A percentile compares a stretch with the other conserved stretches of the same genome.
These are phyloP conservation scores for Habroteleia sp. DNA, from an alignment of 2,888 invertebrate genomes.

Conservation along the genomic window DNA sequence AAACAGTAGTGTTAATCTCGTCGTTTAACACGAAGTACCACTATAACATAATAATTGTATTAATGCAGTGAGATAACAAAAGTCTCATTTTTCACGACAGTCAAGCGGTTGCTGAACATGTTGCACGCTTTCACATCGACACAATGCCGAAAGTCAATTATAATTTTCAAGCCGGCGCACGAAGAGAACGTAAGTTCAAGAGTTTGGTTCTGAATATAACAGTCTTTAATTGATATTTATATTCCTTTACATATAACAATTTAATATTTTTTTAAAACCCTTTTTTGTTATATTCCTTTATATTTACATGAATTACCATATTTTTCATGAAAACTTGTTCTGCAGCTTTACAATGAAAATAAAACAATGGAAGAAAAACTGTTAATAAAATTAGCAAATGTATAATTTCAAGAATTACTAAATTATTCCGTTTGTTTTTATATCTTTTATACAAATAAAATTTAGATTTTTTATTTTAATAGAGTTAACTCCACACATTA, in stretches of 20 bases:
- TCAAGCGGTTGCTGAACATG: slow-evolving; percentile 16
- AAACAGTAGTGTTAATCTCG: slow-evolving; percentile 14
- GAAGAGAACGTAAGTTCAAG: slow-evolving; percentile 13
- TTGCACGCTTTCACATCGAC: slow-evolving; percentile 19
- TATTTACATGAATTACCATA: no score
- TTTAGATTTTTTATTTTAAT: no score
- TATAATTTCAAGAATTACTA: no score
- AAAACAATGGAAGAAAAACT: no score
- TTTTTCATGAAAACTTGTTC: no score
- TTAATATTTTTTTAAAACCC: no score
- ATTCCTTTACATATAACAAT: neutral
- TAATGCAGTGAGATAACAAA: slow-evolving; percentile 41
- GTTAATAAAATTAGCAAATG: no score
- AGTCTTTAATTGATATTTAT: slow-evolving; percentile 29
- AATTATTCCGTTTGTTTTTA: no score
- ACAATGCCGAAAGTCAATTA: slow-evolving; percentile 42
- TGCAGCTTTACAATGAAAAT: no score
- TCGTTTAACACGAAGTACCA: slow-evolving; percentile 12
- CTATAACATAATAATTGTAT: slow-evolving; percentile 41
- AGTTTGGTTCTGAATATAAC: slow-evolving; percentile 9
- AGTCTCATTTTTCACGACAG: slow-evolving; percentile 35
- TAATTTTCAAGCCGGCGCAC: slow-evolving; percentile 7
- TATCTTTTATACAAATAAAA: no score
- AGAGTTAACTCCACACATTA: no score
- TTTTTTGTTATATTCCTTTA: no score